These are phyloP conservation scores for Camelus dromedarius DNA, from an alignment of 2,113 vertebrate species.

Conservation along the genomic window DNA sequence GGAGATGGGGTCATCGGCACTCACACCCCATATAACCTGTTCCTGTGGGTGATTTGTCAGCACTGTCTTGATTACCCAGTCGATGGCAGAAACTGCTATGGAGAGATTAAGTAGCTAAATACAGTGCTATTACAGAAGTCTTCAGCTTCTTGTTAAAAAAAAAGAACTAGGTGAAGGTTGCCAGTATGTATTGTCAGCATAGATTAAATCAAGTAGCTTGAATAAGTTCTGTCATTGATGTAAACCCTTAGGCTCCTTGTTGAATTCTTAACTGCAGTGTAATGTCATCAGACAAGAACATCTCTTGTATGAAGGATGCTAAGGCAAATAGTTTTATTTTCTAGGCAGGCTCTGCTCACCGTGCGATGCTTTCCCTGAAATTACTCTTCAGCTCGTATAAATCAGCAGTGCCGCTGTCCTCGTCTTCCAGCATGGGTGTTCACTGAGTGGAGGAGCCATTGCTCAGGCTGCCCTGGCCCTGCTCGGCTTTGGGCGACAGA, in stretches of 20 bases:
- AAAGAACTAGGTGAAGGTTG: background rate
- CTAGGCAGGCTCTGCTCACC: background rate
- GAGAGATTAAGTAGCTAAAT: background rate
- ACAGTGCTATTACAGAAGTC: background rate
- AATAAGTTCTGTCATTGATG: background rate
- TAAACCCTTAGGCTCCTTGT: background rate
- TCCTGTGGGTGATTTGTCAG: background rate
- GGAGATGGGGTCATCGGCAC: background rate
- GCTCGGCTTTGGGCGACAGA: accelerated
- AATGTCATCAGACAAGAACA: background rate
- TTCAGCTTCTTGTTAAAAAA: background rate
- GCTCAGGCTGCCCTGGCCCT: background rate
- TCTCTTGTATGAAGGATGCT: background rate
- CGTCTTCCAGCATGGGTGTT: accelerated
- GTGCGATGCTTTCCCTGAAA: background rate
- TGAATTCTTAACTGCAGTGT: background rate
- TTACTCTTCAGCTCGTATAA: accelerated
- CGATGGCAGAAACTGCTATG: background rate
- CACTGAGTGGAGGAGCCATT: accelerated
- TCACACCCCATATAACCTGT: background rate
- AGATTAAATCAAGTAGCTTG: background rate
- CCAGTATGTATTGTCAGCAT: background rate
- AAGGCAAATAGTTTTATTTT: background rate
- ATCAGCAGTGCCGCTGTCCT: accelerated
- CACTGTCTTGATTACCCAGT: no score